These are phyloP conservation scores for Sycophila sp. DNA, from an alignment of 1,140 invertebrate genomes.

Conservation along the genomic window DNA sequence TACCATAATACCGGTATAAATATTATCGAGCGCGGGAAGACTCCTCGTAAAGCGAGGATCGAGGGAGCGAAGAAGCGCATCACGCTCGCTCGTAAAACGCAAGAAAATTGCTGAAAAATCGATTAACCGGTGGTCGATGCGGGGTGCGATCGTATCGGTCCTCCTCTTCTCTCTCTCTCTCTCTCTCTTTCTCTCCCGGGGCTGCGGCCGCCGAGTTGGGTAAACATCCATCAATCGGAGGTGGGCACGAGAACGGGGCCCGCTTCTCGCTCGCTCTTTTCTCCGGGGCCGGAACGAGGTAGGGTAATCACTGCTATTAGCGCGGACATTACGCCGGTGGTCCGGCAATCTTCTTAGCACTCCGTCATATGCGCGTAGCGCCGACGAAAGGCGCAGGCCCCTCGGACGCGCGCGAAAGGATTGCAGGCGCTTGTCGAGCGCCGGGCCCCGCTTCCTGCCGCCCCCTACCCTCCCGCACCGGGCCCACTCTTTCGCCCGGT, in stretches of 20 bases:
- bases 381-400: too few relatives aligned
- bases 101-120: conserved; percentile 27
- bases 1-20: too few relatives aligned
- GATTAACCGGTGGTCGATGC: background rate
- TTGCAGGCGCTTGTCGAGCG: background rate
- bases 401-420: background rate
- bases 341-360: conserved; percentile 48
- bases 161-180: too few relatives aligned
- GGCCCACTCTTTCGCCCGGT: background rate
- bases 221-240: conserved; percentile 63
- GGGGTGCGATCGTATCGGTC: background rate
- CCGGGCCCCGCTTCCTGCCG: background rate
- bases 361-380: conserved; percentile 21
- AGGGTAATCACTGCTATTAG: conserved; percentile 67
- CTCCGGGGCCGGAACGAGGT: conserved; percentile 61
- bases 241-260: conserved; percentile 45
- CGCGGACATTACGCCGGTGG: conserved; percentile 65
- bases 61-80: background rate
- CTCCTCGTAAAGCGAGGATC: background rate
- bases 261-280: conserved; percentile 19
- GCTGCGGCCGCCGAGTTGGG: conserved; percentile 40
- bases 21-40: too few relatives aligned
- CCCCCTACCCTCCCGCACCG: background rate
- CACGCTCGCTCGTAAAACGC: background rate
- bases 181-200: too few relatives aligned